Percentiles rank a stretch among this genome's conserved stretches.
Evolutionary conservation across 1,140 invertebrate species (phyloP).

Genomic region (Calosoma granatense): DNA sequence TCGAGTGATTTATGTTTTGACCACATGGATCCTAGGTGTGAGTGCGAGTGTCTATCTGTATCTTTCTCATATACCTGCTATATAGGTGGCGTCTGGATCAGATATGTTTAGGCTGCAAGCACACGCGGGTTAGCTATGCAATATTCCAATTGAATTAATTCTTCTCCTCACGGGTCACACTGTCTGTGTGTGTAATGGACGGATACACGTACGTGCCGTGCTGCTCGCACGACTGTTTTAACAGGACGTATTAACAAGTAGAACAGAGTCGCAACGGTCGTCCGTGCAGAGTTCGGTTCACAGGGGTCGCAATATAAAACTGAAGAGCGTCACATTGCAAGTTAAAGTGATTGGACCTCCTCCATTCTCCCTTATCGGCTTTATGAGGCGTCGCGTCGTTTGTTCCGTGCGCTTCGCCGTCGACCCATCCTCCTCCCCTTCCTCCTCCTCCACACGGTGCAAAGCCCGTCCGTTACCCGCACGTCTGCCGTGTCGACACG

Average conservation of each 20-base stretch:
- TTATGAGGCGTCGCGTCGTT: constrained; percentile 28
- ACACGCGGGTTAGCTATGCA: neutral
- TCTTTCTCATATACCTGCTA: no score
- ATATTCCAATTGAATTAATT: constrained; percentile 2
- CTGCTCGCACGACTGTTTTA: neutral
- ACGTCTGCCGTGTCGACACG: neutral
- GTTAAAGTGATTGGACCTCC: constrained; percentile 11
- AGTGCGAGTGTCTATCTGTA: no score
- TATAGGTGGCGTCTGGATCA: no score
- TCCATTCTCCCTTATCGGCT: constrained; percentile 21
- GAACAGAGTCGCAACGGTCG: neutral
- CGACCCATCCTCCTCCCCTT: neutral
- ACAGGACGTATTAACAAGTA: neutral
- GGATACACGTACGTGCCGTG: constrained; percentile 3
- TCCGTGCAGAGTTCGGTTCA: neutral
- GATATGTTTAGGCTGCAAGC: no score
- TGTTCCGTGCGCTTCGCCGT: constrained; percentile 16
- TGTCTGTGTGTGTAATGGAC: neutral
- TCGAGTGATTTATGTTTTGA: constrained; percentile 5
- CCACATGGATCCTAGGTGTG: no score
- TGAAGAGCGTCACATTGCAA: constrained; percentile 12
- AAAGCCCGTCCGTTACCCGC: neutral
- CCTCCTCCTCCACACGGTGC: no score
- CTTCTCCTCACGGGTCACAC: neutral
- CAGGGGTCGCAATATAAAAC: constrained; percentile 5